Percentiles rank a stretch among this genome's conserved stretches.
Evolutionary conservation across 2,113 vertebrate species (phyloP).

Genomic region (Saguinus midas): DNA sequence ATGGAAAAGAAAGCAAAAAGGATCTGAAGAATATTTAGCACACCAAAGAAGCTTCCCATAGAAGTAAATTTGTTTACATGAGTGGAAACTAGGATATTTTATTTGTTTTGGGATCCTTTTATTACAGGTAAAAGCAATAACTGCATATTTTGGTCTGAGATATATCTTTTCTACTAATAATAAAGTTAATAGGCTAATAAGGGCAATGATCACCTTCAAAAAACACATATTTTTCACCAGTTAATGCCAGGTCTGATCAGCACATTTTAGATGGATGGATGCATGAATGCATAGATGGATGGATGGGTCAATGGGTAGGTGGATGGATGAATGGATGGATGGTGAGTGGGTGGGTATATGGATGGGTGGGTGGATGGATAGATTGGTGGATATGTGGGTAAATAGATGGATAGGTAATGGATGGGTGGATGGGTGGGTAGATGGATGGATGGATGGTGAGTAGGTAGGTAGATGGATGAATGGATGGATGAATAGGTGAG

Average conservation of each 20-base stretch:
- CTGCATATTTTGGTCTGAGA: neutral
- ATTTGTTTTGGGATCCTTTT: neutral
- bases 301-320: neutral
- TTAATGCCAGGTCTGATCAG: neutral
- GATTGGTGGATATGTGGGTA: too few species aligned
- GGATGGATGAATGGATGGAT: neutral
- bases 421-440: neutral
- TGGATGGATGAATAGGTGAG: accelerated
- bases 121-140: neutral
- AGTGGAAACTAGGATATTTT: too few species aligned
- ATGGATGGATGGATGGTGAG: too few species aligned
- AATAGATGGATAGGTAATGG: neutral
- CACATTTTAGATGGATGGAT: neutral
- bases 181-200: neutral
- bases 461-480: neutral
- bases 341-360: neutral
- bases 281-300: neutral
- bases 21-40: too few species aligned
- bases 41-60: accelerated
- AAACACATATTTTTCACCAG: neutral
- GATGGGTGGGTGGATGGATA: neutral
- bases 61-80: neutral
- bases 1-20: neutral
- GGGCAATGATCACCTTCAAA: neutral
- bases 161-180: neutral